Percentiles rank a stretch among this genome's conserved stretches.
phyloP scores from a whole-genome alignment of 1,140 invertebrate species.

The Diachasmimorpha longicaudata region DNA sequence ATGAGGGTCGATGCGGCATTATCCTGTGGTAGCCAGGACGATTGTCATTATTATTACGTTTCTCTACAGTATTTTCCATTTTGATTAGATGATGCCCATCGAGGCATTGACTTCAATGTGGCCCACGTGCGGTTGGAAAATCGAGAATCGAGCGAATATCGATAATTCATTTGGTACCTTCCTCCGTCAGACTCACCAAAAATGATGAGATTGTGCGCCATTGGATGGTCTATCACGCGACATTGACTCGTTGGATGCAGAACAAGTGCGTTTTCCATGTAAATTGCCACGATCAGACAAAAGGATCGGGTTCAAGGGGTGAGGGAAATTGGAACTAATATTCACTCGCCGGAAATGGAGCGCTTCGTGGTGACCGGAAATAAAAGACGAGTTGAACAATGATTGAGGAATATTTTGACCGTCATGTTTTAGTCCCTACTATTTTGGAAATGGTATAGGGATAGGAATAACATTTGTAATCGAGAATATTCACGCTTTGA shows the following conservation, averaged over 20 bases:
- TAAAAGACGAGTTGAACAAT: slow-evolving; percentile 43
- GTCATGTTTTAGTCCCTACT: background rate
- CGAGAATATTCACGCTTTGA: background rate
- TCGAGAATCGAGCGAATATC: slow-evolving; percentile 5
- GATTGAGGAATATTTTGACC: background rate
- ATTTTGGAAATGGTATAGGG: background rate
- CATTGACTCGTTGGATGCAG: slow-evolving; percentile 40
- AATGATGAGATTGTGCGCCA: slow-evolving; percentile 16
- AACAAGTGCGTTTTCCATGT: slow-evolving; percentile 49
- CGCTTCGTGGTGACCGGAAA: slow-evolving; percentile 44
- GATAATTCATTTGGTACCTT: background rate
- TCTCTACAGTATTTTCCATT: background rate
- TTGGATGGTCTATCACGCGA: slow-evolving; percentile 47
- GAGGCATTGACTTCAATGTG: background rate
- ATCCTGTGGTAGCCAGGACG: slow-evolving; percentile 6
- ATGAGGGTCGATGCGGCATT: background rate
- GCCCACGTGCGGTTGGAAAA: slow-evolving; percentile 8
- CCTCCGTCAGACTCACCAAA: background rate
- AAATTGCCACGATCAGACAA: slow-evolving; percentile 39
- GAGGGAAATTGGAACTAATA: slow-evolving; percentile 40
- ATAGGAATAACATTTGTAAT: background rate
- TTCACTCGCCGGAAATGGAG: slow-evolving; percentile 48
- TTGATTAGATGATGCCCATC: background rate
- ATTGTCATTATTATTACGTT: background rate
- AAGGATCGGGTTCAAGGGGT: background rate